Percentiles rank a stretch among this genome's conserved stretches.
Evolutionary conservation across 2,797 vertebrate genomes (phyloP).

Genomic region (Periophthalmus magnuspinnatus): DNA sequence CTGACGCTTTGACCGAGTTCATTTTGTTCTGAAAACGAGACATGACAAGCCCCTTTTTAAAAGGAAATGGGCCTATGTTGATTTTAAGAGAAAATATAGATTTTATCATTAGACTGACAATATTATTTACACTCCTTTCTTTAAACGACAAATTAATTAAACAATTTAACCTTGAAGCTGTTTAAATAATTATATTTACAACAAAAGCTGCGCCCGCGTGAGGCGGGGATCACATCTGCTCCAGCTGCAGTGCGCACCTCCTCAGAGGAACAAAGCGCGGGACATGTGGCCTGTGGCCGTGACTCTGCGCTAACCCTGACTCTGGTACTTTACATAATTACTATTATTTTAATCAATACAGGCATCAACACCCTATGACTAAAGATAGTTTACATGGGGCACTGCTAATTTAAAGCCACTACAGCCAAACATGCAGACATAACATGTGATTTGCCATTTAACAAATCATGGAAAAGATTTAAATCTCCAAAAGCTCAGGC

Average conservation of each 20-base stretch:
- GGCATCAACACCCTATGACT: not conserved
- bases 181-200: not conserved
- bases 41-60: not conserved
- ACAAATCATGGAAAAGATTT: too few relatives aligned
- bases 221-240: constrained; percentile 18
- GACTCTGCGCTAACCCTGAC: constrained; percentile 70
- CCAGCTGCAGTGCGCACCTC: constrained; percentile 39
- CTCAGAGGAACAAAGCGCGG: constrained; percentile 68
- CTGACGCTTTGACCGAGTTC: too few relatives aligned
- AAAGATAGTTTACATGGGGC: not conserved
- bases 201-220: not conserved
- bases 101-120: not conserved
- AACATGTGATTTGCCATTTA: not conserved
- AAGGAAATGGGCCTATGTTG: too few relatives aligned
- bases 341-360: not conserved
- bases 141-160: not conserved
- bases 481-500: too few relatives aligned
- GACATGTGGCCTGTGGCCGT: constrained; percentile 38
- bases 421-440: not conserved
- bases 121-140: not conserved
- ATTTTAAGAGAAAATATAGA: not conserved
- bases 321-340: constrained; percentile 35
- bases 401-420: not conserved
- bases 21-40: not conserved
- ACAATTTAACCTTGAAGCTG: not conserved